Base-by-base conservation (phyloP, 2,888 invertebrate species). In the Entomobrya multifasciata region DNA sequence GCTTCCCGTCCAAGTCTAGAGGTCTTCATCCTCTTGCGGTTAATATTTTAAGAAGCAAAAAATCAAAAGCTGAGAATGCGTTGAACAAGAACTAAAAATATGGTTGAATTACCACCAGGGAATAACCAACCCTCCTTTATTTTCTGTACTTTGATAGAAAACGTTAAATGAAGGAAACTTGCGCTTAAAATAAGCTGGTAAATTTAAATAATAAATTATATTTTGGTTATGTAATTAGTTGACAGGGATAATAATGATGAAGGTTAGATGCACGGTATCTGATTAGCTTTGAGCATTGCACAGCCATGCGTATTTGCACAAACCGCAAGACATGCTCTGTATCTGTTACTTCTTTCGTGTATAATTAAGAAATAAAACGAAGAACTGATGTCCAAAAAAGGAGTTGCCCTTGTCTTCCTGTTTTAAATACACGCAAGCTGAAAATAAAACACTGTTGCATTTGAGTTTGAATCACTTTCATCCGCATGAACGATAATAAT, bases 91-190 rank as follows among this genome's bases (percentile, higher is more conserved):
- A 36, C 4, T 36, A 57, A 57, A 25, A 41, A 17, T 76, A 84
- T 67, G 30, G 47, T 67, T 84, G 77, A 84, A 84, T 84, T 84
- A 84, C 44, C 77, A 36, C 36, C 36, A 17, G 27, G 22, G 13
- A 25, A 27, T 3, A 76, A 13, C 22, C 25, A 76, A 25, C 65
- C 74, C 76, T 47, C 62, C 41, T 41, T 1, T 15, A 22, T 22
- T 20, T 70, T 17, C n/a, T 41, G 1, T 36, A 17, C 5, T 20
- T 41, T 65, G 17, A 3, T 36, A 57, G 4, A 65, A 30, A 65
- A 15, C 6, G 1, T 65, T 65, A 15, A 41, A 20, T 36, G 36
- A 36, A 65, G 36, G 20, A 36, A 36, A 44, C 11, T 10, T 20
- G 22, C 1, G 11, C 10, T 70, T 27, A 44, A 70, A 70, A 44